These are phyloP conservation scores for Eristalis arbustorum DNA, from an alignment of 2,888 invertebrate species.

Conservation along the genomic window DNA sequence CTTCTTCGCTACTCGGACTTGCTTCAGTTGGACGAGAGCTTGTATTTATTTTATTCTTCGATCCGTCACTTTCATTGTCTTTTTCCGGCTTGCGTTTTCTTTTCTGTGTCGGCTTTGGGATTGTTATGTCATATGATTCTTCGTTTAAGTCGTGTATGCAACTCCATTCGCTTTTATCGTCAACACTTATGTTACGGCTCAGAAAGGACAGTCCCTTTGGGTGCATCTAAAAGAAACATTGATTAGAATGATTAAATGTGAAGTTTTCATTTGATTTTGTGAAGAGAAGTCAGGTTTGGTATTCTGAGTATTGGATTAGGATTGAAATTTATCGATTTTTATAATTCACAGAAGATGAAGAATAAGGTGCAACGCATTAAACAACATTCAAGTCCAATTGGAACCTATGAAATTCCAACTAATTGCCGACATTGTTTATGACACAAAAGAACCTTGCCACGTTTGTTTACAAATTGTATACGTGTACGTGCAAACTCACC, in stretches of 20 bases:
- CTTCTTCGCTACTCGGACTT: slow-evolving; percentile 41
- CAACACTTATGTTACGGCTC: slow-evolving; percentile 92
- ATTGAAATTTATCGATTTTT: too few species aligned
- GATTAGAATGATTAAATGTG: not conserved
- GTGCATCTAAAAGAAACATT: slow-evolving; percentile 74
- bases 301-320: too few species aligned
- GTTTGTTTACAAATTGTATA: too few species aligned
- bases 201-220: slow-evolving; percentile 88
- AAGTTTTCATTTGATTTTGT: too few species aligned
- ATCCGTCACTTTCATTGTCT: slow-evolving; percentile 71
- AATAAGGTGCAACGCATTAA: too few species aligned
- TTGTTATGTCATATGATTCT: slow-evolving; percentile 79
- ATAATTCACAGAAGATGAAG: too few species aligned
- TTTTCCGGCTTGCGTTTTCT: slow-evolving; percentile 71
- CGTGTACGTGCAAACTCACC: slow-evolving; percentile 79
- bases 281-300: too few species aligned
- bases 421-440: not conserved
- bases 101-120: slow-evolving; percentile 46
- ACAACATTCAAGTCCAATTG: too few species aligned
- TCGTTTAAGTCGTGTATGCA: slow-evolving; percentile 96
- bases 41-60: slow-evolving; percentile 9
- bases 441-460: not conserved
- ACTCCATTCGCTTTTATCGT: slow-evolving; percentile 95
- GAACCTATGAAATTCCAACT: too few species aligned
- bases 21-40: not conserved